Evolutionary conservation across 2,797 vertebrate genomes (phyloP).

Genomic region (Sandelia bainsii): DNA sequence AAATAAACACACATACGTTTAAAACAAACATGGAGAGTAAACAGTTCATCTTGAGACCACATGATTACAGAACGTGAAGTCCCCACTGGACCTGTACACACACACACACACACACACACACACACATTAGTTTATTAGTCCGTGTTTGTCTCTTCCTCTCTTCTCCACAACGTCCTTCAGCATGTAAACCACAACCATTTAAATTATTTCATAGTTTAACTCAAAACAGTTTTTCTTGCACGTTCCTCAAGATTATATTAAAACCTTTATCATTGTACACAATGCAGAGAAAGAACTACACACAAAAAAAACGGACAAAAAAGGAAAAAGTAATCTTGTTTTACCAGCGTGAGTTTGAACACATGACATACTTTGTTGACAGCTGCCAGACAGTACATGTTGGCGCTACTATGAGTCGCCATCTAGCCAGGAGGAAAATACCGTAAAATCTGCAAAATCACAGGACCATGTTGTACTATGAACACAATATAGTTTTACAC

Average conservation of each 20-base stretch:
- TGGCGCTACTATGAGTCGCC: no score
- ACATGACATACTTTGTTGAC: no score
- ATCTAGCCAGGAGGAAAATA: no score
- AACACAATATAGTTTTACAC: neutral
- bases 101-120: neutral
- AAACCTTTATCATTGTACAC: neutral
- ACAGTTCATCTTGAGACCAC: slow-evolving; percentile 68
- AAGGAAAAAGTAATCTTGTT: no score
- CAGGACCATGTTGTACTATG: neutral
- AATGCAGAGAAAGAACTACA: neutral
- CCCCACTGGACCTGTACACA: slow-evolving; percentile 48
- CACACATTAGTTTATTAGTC: slow-evolving; percentile 38
- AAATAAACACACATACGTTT: slow-evolving; percentile 62
- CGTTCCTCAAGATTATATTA: neutral
- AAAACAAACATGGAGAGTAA: slow-evolving; percentile 75
- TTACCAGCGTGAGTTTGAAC: neutral
- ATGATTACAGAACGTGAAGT: slow-evolving; percentile 43
- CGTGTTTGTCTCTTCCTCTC: slow-evolving; percentile 14
- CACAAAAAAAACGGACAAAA: no score
- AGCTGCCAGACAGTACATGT: no score
- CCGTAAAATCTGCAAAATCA: neutral
- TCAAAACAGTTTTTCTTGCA: neutral
- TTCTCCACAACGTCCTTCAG: slow-evolving; percentile 1
- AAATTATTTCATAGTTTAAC: slow-evolving; percentile 1
- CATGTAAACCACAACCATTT: neutral